phyloP scores from a whole-genome alignment of 2,113 vertebrate species.

The Clarias batrachus region DNA sequence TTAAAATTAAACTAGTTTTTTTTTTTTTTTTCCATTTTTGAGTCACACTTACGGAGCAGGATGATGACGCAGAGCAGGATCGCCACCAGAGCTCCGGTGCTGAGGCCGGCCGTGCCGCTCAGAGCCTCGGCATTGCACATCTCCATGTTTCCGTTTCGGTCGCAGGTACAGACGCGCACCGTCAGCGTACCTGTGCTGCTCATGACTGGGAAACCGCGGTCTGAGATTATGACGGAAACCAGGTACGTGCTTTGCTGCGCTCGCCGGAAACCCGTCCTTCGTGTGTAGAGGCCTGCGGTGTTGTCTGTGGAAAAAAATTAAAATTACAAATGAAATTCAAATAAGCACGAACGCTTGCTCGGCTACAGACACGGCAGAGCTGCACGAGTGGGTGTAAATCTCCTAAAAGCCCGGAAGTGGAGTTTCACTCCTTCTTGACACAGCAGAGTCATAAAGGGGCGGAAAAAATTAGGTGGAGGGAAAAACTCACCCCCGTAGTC shows the following conservation, averaged over 20 bases:
- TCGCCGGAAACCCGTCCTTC: slow-evolving; percentile 79
- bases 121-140: slow-evolving; percentile 86
- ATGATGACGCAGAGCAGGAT: slow-evolving; percentile 93
- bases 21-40: background rate
- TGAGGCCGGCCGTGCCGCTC: slow-evolving; percentile 85
- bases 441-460: background rate
- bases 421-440: background rate
- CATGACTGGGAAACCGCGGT: slow-evolving; percentile 86
- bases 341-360: background rate
- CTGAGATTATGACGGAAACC: slow-evolving; percentile 87
- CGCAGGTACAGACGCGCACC: slow-evolving; percentile 89
- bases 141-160: slow-evolving; percentile 85
- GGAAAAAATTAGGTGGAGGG: background rate
- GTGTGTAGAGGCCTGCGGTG: slow-evolving; percentile 87
- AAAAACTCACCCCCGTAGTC: slow-evolving; percentile 85
- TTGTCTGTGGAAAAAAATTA: slow-evolving; percentile 77
- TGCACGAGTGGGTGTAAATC: background rate
- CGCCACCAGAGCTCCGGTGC: slow-evolving; percentile 88
- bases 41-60: slow-evolving; percentile 81
- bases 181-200: slow-evolving; percentile 93
- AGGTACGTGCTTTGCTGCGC: slow-evolving; percentile 83
- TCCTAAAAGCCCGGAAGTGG: background rate
- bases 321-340: too few relatives aligned
- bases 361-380: slow-evolving; percentile 1
- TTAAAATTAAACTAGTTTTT: too few relatives aligned